A percentile compares a stretch with the other conserved stretches of the same genome.
phyloP scores from a whole-genome alignment of 2,113 vertebrate species.

The Notiomystis cincta region DNA sequence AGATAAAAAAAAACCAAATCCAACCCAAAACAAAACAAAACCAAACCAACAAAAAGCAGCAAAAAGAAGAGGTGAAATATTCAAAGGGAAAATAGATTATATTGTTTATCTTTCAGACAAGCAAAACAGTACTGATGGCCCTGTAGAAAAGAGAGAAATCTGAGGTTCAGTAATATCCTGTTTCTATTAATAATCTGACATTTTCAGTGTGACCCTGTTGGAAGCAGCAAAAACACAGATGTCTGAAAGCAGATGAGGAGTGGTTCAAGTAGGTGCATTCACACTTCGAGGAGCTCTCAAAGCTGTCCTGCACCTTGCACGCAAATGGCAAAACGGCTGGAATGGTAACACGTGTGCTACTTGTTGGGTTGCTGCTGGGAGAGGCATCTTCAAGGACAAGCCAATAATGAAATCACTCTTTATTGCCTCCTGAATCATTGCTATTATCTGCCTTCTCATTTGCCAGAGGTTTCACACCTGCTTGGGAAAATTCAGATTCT shows the following conservation, averaged over 20 bases:
- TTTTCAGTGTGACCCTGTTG: not conserved
- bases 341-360: not conserved
- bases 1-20: not conserved
- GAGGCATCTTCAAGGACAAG: not conserved
- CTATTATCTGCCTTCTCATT: not conserved
- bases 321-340: not conserved
- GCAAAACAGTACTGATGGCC: fast-evolving
- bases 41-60: not conserved
- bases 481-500: not conserved
- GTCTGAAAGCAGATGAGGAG: not conserved
- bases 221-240: constrained; percentile 41
- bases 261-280: not conserved
- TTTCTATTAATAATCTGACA: not conserved
- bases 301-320: not conserved
- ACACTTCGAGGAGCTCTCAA: not conserved
- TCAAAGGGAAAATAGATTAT: not conserved
- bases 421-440: not conserved
- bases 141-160: not conserved
- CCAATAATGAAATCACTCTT: not conserved
- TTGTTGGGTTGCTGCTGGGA: not conserved
- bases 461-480: not conserved
- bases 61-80: not conserved
- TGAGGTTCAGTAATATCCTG: not conserved
- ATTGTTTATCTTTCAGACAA: not conserved
- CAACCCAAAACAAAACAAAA: not conserved